Evolutionary conservation across 1,140 invertebrate species (phyloP).

Genomic region (Drosophila orosa): DNA sequence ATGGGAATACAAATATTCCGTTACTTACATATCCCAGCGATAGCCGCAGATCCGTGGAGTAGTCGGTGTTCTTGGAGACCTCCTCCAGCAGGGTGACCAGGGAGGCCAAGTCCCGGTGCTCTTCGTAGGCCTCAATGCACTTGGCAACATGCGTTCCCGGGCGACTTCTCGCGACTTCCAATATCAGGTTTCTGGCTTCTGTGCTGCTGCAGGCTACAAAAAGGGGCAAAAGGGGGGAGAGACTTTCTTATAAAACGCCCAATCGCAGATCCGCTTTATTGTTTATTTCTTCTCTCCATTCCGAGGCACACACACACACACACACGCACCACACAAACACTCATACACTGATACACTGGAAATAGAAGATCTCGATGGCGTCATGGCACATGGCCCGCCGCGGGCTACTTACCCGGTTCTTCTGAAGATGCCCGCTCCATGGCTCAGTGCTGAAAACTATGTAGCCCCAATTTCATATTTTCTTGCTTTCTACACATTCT

Average conservation of each 20-base stretch:
- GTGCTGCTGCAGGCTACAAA: slow-evolving; percentile 3
- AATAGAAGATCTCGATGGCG: slow-evolving; percentile 44
- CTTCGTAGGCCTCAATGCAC: slow-evolving; percentile 60
- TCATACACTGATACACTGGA: slow-evolving; percentile 6
- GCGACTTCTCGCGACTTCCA: slow-evolving; percentile 60
- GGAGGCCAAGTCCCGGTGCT: slow-evolving; percentile 33
- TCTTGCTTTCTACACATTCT: slow-evolving; percentile 19
- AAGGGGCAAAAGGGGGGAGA: background rate
- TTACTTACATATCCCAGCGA: slow-evolving; percentile 73
- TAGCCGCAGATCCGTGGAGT: slow-evolving; percentile 64
- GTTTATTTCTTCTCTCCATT: slow-evolving; percentile 19
- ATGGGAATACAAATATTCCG: no score
- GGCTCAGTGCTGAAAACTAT: slow-evolving; percentile 10
- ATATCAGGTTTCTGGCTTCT: slow-evolving; percentile 27
- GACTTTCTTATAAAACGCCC: slow-evolving; percentile 29
- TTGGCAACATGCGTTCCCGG: slow-evolving; percentile 69
- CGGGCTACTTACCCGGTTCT: slow-evolving; percentile 30
- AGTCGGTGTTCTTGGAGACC: slow-evolving; percentile 71
- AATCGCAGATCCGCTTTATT: slow-evolving; percentile 23
- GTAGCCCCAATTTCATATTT: slow-evolving; percentile 2
- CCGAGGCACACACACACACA: background rate
- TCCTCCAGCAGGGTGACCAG: slow-evolving; percentile 67
- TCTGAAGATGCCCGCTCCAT: slow-evolving; percentile 19
- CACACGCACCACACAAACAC: background rate
- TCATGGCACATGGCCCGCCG: slow-evolving; percentile 21